Conservation (phyloP, 92 coral and sea anemone species). For the Porites rus region DNA sequence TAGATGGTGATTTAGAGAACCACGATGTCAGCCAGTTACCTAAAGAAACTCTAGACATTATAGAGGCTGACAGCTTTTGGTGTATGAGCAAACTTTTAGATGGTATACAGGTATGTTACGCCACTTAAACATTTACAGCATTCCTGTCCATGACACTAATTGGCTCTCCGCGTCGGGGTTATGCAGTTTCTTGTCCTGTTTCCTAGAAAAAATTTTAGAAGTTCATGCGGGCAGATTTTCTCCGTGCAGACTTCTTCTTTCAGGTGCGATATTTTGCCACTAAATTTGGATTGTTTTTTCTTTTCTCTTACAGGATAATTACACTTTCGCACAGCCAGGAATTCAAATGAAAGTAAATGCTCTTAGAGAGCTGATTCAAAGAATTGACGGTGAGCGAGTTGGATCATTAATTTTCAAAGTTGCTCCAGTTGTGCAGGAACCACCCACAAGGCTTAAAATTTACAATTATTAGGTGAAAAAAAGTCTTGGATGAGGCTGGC, state of each 20-base stretch:
- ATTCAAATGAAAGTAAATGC: slow-evolving; percentile 95
- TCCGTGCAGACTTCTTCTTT: too few relatives aligned
- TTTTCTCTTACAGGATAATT: slow-evolving; percentile 80
- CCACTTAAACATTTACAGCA: not conserved
- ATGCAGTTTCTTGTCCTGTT: too few relatives aligned
- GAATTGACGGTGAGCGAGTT: slow-evolving; percentile 85
- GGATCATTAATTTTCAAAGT: not conserved
- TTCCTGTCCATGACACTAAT: too few relatives aligned
- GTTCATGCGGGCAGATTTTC: too few relatives aligned
- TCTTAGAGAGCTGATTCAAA: slow-evolving; percentile 85
- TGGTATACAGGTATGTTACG: slow-evolving; percentile 86
- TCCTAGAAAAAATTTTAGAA: too few relatives aligned
- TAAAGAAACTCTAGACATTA: slow-evolving; percentile 83
- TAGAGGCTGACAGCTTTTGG: slow-evolving; percentile 99
- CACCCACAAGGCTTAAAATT: too few relatives aligned
- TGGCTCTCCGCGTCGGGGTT: too few relatives aligned
- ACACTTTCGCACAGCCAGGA: slow-evolving; percentile 99
- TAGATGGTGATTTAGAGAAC: slow-evolving; percentile 97
- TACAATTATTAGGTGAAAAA: too few relatives aligned
- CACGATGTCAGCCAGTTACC: slow-evolving; percentile 81
- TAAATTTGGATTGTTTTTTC: too few relatives aligned
- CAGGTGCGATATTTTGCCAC: too few relatives aligned
- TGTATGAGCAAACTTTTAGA: slow-evolving; percentile 94
- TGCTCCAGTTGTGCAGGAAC: too few relatives aligned
- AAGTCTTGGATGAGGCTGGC: too few relatives aligned